Evolutionary conservation across 2,888 invertebrate genomes (phyloP), one percentile per base, ranked within the genome.

Genomic region (Theretra japonica): DNA sequence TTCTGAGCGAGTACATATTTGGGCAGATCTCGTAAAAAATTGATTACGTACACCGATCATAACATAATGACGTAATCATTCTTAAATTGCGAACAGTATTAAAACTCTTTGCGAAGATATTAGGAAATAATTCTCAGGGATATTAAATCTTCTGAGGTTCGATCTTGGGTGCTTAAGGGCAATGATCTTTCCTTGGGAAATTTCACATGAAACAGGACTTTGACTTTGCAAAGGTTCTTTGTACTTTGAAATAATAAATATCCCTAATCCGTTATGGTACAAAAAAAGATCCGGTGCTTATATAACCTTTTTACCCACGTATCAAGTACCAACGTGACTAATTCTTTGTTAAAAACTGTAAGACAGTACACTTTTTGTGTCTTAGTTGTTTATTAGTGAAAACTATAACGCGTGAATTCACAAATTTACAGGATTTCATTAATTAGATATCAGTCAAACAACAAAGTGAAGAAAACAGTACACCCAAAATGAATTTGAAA

Each of bases 151-250:
- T 33, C 28, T 11, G 30, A 56, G 15, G n/a, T 53, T n/a, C 25
- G 69, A 58, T 70, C 41, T 58, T 70, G 30, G 33, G 11, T 23
- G 58, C 28, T 69, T 58, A 58, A 23, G 69, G 30, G 19, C 69
- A 70, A 23, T 70, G 69, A 58, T 58, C 69, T 41, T 23, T 21
- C 33, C 19, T 58, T 23, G 33, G 69, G 58, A 70, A 70, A 41
- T 68, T 23, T 33, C 15, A 56, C 15, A 21, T 69, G n/a, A 56
- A 56, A 30, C 56, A 57, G 23, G 69, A 33, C 28, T 58, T 58
- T 57, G 41, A 15, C 25, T 19, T 25, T 50, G 68, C 25, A 8
- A 33, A 57, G 57, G 17, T 57, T 70, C 58, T 69, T 57, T 56
- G 56, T 56, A 28, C 56, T 15, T 28, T 56, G 48, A 41, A 65